A percentile compares a stretch with the other conserved stretches of the same genome.
Conservation (phyloP, 2,113 vertebrate genomes). For the Colistium nudipinnis region DNA sequence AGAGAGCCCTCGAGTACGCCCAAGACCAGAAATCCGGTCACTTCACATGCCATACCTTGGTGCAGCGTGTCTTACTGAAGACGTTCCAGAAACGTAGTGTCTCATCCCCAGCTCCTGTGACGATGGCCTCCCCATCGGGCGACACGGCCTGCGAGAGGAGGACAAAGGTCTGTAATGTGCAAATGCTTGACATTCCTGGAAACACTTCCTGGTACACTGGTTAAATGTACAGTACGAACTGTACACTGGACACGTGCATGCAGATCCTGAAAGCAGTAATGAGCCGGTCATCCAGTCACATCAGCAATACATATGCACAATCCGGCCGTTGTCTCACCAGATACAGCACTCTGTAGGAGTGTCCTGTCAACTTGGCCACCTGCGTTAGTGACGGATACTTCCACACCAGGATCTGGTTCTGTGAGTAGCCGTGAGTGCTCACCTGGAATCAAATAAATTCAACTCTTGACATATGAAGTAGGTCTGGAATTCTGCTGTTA, state of each 20-base stretch:
- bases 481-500: neutral
- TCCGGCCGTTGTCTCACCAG: conserved; percentile 69
- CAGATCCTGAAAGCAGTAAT: neutral
- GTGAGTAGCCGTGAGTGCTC: conserved; percentile 87
- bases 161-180: neutral
- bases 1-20: too few species aligned
- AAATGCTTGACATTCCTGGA: neutral
- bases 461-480: neutral
- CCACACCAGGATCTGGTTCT: conserved; percentile 88
- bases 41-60: conserved; percentile 84
- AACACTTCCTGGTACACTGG: neutral
- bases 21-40: too few species aligned
- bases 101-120: conserved; percentile 86
- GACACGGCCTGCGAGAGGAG: conserved; percentile 78
- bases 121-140: conserved; percentile 86
- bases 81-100: conserved; percentile 87
- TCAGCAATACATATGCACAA: too few species aligned
- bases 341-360: conserved; percentile 85
- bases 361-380: conserved; percentile 85
- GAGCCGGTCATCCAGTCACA: too few species aligned
- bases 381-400: conserved; percentile 84
- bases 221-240: neutral
- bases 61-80: conserved; percentile 87
- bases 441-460: conserved; percentile 72
- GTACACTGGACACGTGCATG: neutral